Evolutionary conservation across 2,888 invertebrate genomes (phyloP).

Genomic region (Ichneumoninae sp.): DNA sequence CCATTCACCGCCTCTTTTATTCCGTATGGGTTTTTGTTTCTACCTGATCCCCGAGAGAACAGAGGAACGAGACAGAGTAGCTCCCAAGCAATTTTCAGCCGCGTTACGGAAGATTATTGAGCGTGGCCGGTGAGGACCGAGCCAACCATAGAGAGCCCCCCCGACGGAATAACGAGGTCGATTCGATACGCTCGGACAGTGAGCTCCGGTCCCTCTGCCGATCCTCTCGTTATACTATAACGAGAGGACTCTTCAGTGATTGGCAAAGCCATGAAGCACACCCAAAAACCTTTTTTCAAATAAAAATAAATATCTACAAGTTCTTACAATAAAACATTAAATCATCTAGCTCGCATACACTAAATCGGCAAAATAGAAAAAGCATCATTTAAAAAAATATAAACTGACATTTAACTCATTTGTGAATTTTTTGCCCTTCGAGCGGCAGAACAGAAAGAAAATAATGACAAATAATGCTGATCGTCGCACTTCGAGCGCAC

Average conservation of each 20-base stretch:
- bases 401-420: no score
- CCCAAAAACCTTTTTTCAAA: background rate
- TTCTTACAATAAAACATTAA: background rate
- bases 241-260: conserved; percentile 7
- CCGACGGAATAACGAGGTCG: conserved; percentile 43
- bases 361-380: background rate
- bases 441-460: background rate
- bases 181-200: conserved; percentile 48
- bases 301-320: background rate
- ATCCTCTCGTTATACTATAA: conserved; percentile 44
- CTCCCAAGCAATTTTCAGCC: conserved; percentile 62
- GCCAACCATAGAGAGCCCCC: conserved; percentile 28
- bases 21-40: conserved; percentile 50
- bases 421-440: background rate
- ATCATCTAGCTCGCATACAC: background rate
- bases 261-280: background rate
- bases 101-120: conserved; percentile 63
- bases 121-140: conserved; percentile 51
- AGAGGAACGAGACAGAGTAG: conserved; percentile 41
- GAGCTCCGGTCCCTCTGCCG: conserved; percentile 18
- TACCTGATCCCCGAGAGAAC: conserved; percentile 33
- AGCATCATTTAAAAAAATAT: no score
- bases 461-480: background rate
- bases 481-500: background rate
- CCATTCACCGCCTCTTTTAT: conserved; percentile 30